Evolutionary conservation across 1,140 invertebrate species (phyloP).

Genomic region (Aphaenogaster ashmeadi): DNA sequence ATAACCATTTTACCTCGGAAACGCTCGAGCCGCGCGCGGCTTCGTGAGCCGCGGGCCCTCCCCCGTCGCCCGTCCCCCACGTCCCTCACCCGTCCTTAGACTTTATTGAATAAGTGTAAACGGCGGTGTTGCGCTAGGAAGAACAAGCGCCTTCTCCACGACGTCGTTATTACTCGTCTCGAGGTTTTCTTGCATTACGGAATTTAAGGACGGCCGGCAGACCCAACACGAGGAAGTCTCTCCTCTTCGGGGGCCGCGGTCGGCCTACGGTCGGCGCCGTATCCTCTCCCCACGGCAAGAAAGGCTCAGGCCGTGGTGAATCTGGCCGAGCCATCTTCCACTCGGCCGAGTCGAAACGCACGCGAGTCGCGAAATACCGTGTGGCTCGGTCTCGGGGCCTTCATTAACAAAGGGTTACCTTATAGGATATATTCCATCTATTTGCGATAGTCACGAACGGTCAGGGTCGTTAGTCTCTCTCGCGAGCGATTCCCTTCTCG

Average conservation of each 20-base stretch:
- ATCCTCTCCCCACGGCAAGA: slow-evolving; percentile 49
- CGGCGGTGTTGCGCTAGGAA: slow-evolving; percentile 52
- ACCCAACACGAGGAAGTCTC: slow-evolving; percentile 62
- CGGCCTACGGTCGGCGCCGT: slow-evolving; percentile 37
- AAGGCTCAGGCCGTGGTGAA: slow-evolving; percentile 49
- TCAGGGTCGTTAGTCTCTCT: slow-evolving; percentile 69
- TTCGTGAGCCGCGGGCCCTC: not conserved
- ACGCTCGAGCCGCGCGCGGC: slow-evolving; percentile 11
- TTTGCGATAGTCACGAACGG: slow-evolving; percentile 77
- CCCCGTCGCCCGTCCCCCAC: not conserved
- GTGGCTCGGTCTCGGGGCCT: slow-evolving; percentile 49
- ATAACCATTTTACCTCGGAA: slow-evolving; percentile 46
- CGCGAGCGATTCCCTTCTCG: slow-evolving; percentile 60
- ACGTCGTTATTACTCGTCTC: slow-evolving; percentile 64
- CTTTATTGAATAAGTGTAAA: slow-evolving; percentile 72
- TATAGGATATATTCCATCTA: slow-evolving; percentile 77
- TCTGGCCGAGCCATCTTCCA: slow-evolving; percentile 72
- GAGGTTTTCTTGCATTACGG: slow-evolving; percentile 66
- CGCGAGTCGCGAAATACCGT: slow-evolving; percentile 73
- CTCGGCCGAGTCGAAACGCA: slow-evolving; percentile 68
- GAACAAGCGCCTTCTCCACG: slow-evolving; percentile 55
- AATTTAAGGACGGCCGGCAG: slow-evolving; percentile 66
- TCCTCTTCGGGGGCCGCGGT: slow-evolving; percentile 34
- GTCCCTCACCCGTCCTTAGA: slow-evolving; percentile 8
- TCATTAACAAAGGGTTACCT: slow-evolving; percentile 77